Base-by-base conservation (phyloP, 2,888 invertebrate genomes). In the Nebria brevicollis region DNA sequence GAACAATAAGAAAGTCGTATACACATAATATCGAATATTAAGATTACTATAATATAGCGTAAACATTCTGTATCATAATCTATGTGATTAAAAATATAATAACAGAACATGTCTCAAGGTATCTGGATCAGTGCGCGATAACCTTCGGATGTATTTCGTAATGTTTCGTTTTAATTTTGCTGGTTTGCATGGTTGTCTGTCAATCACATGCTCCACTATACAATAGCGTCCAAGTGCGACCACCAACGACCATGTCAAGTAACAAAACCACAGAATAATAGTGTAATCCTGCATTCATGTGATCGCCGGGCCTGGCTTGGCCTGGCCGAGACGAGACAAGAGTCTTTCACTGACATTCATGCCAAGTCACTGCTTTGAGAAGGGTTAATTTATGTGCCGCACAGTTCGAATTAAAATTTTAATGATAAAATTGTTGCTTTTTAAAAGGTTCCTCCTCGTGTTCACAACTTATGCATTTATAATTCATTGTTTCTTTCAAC, bases 331-430 rank as follows among this genome's bases (percentile, higher is more conserved):
- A 54, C 54, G 11, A 54, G 54, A 54, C 54, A 7, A 54, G 54
- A 54, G 54, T 54, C 11, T 34, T 66, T 20, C 42, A 34, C n/a
- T 20, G 20, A 76, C 66, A 66, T 76, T 26, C 68, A 68, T 25
- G 68, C 13, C 68, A 13, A 68, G 26, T 68, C 20, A 68, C 76
- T 66, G 64, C 43, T 77, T 72, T 77, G 77, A 77, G 64, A 77
- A 77, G 77, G 77, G 77, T 77, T 72, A 70, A 77, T 77, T 72
- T 72, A 77, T 77, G 41, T 43, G 54, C 20, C 26, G 70, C 54
- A 13, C 15, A 34, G 25, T 70, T 70, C 70, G 25, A 70, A 70
- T 70, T 70, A 70, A 70, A 70, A 70, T 70, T 70, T 70, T 70
- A 70, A 70, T 70, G 70, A 25, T 26, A 70, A 70, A 26, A 34